These are phyloP conservation scores for Entosphenus tridentatus DNA, from an alignment of 2,113 vertebrate genomes.

Conservation along the genomic window DNA sequence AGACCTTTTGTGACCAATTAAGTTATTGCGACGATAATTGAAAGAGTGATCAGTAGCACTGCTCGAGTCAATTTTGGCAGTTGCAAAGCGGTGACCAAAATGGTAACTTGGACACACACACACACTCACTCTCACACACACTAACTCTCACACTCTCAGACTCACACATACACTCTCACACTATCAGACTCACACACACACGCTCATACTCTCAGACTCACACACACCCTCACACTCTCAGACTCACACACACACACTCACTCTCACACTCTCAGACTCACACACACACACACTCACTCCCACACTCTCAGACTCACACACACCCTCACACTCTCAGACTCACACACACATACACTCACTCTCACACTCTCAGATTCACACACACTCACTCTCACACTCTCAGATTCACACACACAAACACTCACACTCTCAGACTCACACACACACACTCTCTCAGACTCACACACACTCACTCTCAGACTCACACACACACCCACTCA, in stretches of 20 bases:
- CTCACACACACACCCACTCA: not conserved
- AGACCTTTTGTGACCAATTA: too few relatives aligned
- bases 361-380: conserved; percentile 11
- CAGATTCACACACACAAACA: too few relatives aligned
- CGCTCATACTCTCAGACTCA: conserved; percentile 13
- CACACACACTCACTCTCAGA: conserved; percentile 8
- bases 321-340: conserved; percentile 1
- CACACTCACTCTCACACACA: not conserved
- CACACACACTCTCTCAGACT: conserved; percentile 11
- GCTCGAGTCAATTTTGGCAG: too few relatives aligned
- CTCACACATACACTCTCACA: conserved; percentile 15
- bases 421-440: not conserved
- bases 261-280: not conserved
- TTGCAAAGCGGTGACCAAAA: too few relatives aligned
- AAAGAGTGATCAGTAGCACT: too few relatives aligned
- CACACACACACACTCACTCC: not conserved
- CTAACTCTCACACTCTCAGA: conserved; percentile 8
- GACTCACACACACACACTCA: not conserved
- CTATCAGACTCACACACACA: conserved; percentile 11
- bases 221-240: conserved; percentile 16
- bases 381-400: not conserved
- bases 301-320: not conserved
- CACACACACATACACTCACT: not conserved
- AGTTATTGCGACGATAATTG: too few relatives aligned
- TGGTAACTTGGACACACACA: not conserved